Percentiles rank a stretch among this genome's conserved stretches.
Conservation (phyloP, 2,797 vertebrate species). For the Galaxias olidus region DNA sequence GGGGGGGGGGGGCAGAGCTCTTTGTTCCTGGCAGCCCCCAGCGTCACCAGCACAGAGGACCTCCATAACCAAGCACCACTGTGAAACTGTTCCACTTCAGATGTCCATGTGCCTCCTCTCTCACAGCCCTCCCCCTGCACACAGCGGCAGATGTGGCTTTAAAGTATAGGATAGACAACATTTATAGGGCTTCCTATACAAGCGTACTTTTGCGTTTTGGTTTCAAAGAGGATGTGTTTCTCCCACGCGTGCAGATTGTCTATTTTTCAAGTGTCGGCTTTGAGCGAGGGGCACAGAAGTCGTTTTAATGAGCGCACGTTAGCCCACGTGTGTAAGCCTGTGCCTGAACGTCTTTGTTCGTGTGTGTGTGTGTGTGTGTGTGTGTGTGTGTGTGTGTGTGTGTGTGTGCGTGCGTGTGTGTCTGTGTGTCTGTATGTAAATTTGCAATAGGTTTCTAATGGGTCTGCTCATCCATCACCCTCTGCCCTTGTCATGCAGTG, state of each 20-base stretch:
- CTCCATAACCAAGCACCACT: background rate
- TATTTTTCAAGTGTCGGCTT: background rate
- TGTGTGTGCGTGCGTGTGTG: conserved; percentile 37
- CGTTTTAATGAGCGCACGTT: conserved; percentile 28
- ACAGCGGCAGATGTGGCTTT: conserved; percentile 34
- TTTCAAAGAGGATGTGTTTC: too few species aligned
- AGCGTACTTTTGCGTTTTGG: conserved; percentile 23
- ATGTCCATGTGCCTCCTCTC: background rate
- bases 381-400: conserved; percentile 16
- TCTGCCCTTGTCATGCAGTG: conserved; percentile 45
- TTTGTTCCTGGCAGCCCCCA: conserved; percentile 55
- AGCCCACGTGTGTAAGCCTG: background rate
- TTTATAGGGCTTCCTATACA: conserved; percentile 40
- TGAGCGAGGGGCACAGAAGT: conserved; percentile 24
- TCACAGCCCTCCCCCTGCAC: conserved; percentile 28
- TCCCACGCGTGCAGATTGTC: too few species aligned
- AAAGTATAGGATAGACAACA: conserved; percentile 46
- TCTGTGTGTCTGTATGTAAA: conserved; percentile 43
- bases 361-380: conserved; percentile 22
- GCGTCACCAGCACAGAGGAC: background rate
- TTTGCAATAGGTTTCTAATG: conserved; percentile 31
- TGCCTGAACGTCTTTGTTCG: background rate
- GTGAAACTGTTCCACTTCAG: too few species aligned
- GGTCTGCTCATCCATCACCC: conserved; percentile 53
- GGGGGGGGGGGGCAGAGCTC: conserved; percentile 31